Percentiles rank a stretch among this genome's conserved stretches.
phyloP scores from a whole-genome alignment of 2,797 vertebrate species.

The Brotula barbata region DNA sequence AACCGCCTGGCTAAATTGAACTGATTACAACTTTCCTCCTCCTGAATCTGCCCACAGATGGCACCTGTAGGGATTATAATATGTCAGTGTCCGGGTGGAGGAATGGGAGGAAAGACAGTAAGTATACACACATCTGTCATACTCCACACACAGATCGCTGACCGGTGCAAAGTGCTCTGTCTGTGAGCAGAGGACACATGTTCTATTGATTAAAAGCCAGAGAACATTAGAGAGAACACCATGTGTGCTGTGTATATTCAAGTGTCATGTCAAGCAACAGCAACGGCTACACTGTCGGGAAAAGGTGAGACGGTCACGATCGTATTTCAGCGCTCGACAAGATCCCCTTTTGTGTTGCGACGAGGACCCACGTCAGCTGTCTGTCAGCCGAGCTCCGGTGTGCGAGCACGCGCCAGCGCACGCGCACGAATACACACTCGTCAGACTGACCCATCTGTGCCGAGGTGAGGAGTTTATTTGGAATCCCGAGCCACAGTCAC shows the following conservation, averaged over 20 bases:
- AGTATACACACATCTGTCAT: slow-evolving; percentile 32
- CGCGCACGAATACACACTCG: slow-evolving; percentile 3
- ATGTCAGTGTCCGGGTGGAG: slow-evolving; percentile 10
- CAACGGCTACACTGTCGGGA: slow-evolving; percentile 10
- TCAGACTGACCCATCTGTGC: slow-evolving; percentile 26
- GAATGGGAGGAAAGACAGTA: slow-evolving; percentile 18
- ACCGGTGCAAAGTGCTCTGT: slow-evolving; percentile 18
- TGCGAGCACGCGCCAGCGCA: slow-evolving; percentile 9
- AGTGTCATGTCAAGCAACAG: slow-evolving; percentile 31
- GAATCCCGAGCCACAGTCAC: slow-evolving; percentile 39
- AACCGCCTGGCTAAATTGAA: not conserved
- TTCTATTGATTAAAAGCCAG: slow-evolving; percentile 45
- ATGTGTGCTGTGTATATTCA: slow-evolving; percentile 26
- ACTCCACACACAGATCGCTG: slow-evolving; percentile 26
- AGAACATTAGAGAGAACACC: slow-evolving; percentile 14
- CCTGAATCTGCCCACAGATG: slow-evolving; percentile 7
- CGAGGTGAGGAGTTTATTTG: slow-evolving; percentile 55
- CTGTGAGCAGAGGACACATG: slow-evolving; percentile 31
- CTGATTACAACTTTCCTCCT: slow-evolving; percentile 4
- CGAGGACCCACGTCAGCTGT: slow-evolving; percentile 28
- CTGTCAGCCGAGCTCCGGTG: slow-evolving; percentile 15
- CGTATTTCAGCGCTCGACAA: slow-evolving; percentile 26
- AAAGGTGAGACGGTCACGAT: slow-evolving; percentile 28
- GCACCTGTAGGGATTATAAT: slow-evolving; percentile 24
- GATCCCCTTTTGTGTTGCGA: slow-evolving; percentile 7